Conservation (phyloP, 2,113 vertebrate species). For the Sapayoa aenigma region DNA sequence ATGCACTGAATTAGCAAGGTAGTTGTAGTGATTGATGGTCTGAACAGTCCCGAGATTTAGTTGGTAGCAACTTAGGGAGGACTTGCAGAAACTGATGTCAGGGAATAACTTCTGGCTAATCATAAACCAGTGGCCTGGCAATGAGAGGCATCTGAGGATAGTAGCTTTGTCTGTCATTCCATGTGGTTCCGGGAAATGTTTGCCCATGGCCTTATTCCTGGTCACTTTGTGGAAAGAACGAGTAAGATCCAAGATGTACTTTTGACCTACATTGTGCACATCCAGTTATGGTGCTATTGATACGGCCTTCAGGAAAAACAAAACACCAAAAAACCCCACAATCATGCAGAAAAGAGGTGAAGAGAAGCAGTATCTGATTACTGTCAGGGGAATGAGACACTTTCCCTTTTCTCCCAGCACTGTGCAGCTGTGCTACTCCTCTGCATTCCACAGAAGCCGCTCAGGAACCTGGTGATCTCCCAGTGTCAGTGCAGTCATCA, state of each 20-base stretch:
- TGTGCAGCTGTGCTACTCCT: rapidly evolving
- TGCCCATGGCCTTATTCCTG: background rate
- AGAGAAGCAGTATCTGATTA: background rate
- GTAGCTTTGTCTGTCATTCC: background rate
- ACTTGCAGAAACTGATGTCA: background rate
- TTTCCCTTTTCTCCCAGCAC: background rate
- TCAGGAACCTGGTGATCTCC: background rate
- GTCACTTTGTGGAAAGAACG: background rate
- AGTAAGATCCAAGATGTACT: background rate
- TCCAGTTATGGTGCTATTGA: background rate
- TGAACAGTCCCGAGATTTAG: background rate
- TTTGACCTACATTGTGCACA: background rate
- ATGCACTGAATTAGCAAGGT: background rate
- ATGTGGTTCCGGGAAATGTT: background rate
- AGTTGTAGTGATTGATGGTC: background rate
- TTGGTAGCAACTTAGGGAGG: background rate
- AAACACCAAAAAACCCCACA: background rate
- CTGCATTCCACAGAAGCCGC: rapidly evolving
- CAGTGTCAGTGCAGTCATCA: background rate
- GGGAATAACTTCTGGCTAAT: background rate
- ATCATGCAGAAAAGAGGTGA: background rate
- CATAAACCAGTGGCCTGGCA: background rate
- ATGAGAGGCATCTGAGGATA: background rate
- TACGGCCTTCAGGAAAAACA: background rate
- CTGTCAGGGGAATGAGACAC: background rate